These are phyloP conservation scores for Coleophora deauratella DNA, from an alignment of 2,888 invertebrate genomes.

Conservation along the genomic window DNA sequence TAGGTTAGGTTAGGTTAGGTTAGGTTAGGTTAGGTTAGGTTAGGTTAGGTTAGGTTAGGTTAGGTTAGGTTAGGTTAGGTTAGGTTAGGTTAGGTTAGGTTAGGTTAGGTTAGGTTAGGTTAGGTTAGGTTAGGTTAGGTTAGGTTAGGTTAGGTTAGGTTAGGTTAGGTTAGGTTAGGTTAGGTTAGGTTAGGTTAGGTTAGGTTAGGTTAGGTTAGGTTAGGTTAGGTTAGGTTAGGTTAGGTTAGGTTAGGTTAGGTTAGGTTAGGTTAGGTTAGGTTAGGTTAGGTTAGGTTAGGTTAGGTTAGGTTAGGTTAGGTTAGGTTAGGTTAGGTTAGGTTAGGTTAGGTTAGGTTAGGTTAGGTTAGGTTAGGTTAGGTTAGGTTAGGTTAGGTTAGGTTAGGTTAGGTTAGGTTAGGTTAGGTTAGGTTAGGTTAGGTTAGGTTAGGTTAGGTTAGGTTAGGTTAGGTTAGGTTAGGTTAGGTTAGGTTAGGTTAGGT, in stretches of 20 bases:
- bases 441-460: slow-evolving; percentile 14
- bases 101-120: slow-evolving; percentile 12
- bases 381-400: slow-evolving; percentile 21
- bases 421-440: slow-evolving; percentile 15
- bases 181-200: slow-evolving; percentile 17
- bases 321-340: slow-evolving; percentile 20
- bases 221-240: slow-evolving; percentile 16
- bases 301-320: slow-evolving; percentile 20
- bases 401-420: slow-evolving; percentile 20
- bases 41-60: slow-evolving; percentile 16
- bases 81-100: slow-evolving; percentile 13
- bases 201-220: slow-evolving; percentile 18
- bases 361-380: slow-evolving; percentile 22
- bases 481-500: slow-evolving; percentile 16
- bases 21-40: slow-evolving; percentile 15
- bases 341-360: slow-evolving; percentile 18
- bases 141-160: slow-evolving; percentile 12
- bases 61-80: slow-evolving; percentile 15
- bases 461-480: slow-evolving; percentile 16
- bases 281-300: slow-evolving; percentile 21
- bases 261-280: slow-evolving; percentile 11
- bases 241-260: slow-evolving; percentile 14
- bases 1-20: slow-evolving; percentile 15
- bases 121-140: slow-evolving; percentile 12
- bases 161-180: slow-evolving; percentile 14